Evolutionary conservation across 2,113 vertebrate genomes (phyloP), one percentile per base, ranked within the genome.

Genomic region (Serilophus lunatus): DNA sequence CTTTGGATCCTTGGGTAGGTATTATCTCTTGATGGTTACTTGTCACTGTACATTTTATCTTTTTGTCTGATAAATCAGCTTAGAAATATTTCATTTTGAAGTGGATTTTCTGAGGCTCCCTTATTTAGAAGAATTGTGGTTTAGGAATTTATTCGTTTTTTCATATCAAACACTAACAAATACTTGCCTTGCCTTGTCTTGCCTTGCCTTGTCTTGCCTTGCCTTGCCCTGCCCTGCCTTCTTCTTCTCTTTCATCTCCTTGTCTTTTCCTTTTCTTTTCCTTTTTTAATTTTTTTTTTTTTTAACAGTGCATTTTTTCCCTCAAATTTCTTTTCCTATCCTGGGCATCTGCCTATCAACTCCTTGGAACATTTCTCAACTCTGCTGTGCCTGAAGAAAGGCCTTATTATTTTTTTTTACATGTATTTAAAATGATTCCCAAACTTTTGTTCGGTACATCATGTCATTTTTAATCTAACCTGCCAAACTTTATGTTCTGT

Each of bases 251-350:
- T 7, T 28, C 29, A 10, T 54, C 18, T 16, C 36, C 10, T 54
- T 18, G n/a, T 3, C 26, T 9, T 45, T 10, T 2, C n/a, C 3
- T 35, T 36, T 13, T n/a, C n/a, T n/a, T n/a, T n/a, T n/a, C n/a
- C n/a, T n/a, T n/a, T n/a, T n/a, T n/a, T n/a, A n/a, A n/a, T n/a
- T 16, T 7, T 22, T 12, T 9, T 24, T 19, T 65, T 36, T 12
- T 74, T 54, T 38, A 40, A 35, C 13, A 23, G 4, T 28, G 3
- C 9, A 42, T 51, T 42, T 47, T 83, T 75, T 51, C 12, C 5
- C 10, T 84, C 10, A 36, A 33, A 56, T 87, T 6, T 47, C 23
- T 79, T 91, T 63, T 53, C 18, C 64, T 26, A 36, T 26, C 10
- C 12, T 57, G 19, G 12, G 18, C 7, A 38, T 18, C 8, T 57